These are phyloP conservation scores for Orthonevra nobilis DNA, from an alignment of 2,888 invertebrate species.

Conservation along the genomic window DNA sequence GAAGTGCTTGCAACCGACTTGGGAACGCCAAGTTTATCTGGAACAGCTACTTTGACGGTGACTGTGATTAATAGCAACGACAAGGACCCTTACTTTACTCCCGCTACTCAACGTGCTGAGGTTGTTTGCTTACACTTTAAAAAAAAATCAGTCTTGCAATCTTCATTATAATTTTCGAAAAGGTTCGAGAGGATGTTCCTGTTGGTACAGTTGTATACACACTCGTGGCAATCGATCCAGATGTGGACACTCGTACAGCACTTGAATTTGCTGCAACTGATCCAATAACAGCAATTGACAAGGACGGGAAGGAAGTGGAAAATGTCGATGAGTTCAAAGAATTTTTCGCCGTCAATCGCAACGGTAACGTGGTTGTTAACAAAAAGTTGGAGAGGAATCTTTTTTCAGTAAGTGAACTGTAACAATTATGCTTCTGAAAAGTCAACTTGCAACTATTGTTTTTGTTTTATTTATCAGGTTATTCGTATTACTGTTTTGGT, in stretches of 20 bases:
- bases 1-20: slow-evolving; percentile 91
- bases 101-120: slow-evolving; percentile 88
- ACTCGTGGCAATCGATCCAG: slow-evolving; percentile 89
- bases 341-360: slow-evolving; percentile 84
- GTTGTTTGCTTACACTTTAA: slow-evolving; percentile 80
- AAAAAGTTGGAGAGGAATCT: slow-evolving; percentile 78
- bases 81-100: slow-evolving; percentile 91
- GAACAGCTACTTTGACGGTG: slow-evolving; percentile 89
- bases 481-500: slow-evolving; percentile 89
- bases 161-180: neutral
- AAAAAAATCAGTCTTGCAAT: slow-evolving; percentile 23
- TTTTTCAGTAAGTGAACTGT: slow-evolving; percentile 76
- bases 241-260: slow-evolving; percentile 86
- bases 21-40: slow-evolving; percentile 90
- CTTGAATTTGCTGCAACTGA: slow-evolving; percentile 85
- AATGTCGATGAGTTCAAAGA: slow-evolving; percentile 82
- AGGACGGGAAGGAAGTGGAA: slow-evolving; percentile 88
- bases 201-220: slow-evolving; percentile 87
- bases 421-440: neutral
- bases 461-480: slow-evolving; percentile 80
- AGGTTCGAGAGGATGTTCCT: slow-evolving; percentile 89
- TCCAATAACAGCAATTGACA: slow-evolving; percentile 89
- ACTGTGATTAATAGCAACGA: slow-evolving; percentile 93
- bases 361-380: slow-evolving; percentile 81
- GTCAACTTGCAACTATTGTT: too few species aligned